Evolutionary conservation across 37 sponge, comb jelly and placozoan genomes (phyloP).

Genomic region (Eunapius fragilis): DNA sequence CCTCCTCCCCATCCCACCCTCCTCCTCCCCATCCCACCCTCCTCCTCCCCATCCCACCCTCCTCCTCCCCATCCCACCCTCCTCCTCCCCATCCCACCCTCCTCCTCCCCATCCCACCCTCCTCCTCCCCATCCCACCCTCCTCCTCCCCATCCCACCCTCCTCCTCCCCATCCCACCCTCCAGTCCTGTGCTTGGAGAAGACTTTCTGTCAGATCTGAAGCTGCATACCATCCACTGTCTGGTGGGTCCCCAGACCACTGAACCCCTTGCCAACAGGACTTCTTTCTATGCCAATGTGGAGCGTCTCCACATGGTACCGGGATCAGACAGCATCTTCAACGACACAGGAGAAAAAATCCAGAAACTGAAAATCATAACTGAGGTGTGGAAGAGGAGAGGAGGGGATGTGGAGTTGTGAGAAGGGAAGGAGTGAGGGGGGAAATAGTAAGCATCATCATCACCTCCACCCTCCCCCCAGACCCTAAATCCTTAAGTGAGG

Average conservation of each 20-base stretch:
- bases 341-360: background rate
- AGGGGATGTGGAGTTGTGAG: background rate
- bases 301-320: constrained; percentile 2
- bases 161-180: background rate
- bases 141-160: background rate
- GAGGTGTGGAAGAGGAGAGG: constrained; percentile 8
- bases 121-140: background rate
- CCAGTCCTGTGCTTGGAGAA: constrained; percentile 62
- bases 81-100: too few species aligned
- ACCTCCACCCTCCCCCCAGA: too few species aligned
- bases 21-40: too few species aligned
- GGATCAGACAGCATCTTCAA: background rate
- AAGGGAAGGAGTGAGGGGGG: background rate
- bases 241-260: constrained; percentile 37
- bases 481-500: too few species aligned
- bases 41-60: too few species aligned
- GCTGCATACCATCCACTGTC: constrained; percentile 26
- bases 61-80: too few species aligned
- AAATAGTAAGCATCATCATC: background rate
- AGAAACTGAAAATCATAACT: constrained; percentile 29
- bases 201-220: constrained; percentile 69
- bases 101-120: too few species aligned
- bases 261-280: constrained; percentile 21
- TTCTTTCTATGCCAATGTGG: constrained; percentile 10
- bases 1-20: background rate